phyloP scores from a whole-genome alignment of 2,113 vertebrate species.

The Takifugu bimaculatus region DNA sequence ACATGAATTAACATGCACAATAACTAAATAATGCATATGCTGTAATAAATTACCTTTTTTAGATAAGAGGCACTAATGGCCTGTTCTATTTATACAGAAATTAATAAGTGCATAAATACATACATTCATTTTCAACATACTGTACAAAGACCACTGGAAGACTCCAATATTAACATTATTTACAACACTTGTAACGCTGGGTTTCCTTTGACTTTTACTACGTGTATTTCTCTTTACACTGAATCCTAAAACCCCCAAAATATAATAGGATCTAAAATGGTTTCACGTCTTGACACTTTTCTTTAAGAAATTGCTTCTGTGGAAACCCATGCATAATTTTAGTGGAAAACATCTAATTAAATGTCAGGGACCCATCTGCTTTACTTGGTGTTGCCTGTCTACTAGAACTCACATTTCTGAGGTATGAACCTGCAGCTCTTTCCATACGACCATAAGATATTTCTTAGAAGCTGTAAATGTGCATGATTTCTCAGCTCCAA shows the following conservation, averaged over 20 bases:
- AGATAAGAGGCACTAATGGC: conserved; percentile 13
- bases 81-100: conserved; percentile 38
- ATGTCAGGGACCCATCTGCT: conserved; percentile 48
- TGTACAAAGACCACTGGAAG: conserved; percentile 36
- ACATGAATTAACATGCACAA: conserved; percentile 18
- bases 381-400: conserved; percentile 17
- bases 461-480: too few species aligned
- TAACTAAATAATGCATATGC: conserved; percentile 39
- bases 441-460: too few species aligned
- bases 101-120: conserved; percentile 44
- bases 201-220: background rate
- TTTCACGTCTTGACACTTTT: background rate
- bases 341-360: conserved; percentile 33
- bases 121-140: conserved; percentile 26
- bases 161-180: conserved; percentile 44
- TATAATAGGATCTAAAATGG: too few species aligned
- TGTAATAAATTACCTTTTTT: conserved; percentile 17
- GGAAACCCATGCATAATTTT: background rate
- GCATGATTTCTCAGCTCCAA: too few species aligned
- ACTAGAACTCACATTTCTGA: conserved; percentile 2
- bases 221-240: background rate
- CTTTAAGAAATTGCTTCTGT: background rate
- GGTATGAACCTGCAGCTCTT: background rate
- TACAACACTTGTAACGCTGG: conserved; percentile 24
- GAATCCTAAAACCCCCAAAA: too few species aligned